Base-by-base conservation (phyloP, 2,113 vertebrate species). In the Nematolebias whitei region DNA sequence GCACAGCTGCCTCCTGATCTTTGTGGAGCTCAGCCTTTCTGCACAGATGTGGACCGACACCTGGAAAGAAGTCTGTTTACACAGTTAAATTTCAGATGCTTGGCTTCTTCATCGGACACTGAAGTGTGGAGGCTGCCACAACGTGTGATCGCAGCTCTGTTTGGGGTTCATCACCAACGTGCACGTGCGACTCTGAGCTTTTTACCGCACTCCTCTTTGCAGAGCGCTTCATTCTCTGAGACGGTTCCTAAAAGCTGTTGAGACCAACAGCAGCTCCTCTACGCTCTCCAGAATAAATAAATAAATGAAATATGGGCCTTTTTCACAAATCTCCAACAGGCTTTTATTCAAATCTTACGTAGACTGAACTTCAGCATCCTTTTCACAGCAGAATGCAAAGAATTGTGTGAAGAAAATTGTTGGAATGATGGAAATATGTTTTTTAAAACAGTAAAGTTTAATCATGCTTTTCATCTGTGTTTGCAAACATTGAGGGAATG, bases 151-250 rank as follows among this genome's bases (percentile, higher is more conserved):
- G 29, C 68, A 62, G 26, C n/a, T 15, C 4, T 43, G 14, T 43
- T 3, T 43, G 5, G 14, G 15, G 15, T 43, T 79, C 60, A 43
- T 59, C 41, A 63, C 43, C 68, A 51, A 43, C 3, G 20, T 5
- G 3, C 40, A 49, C 35, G 68, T 5, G 40, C 73, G 61, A 71
- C 60, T 44, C 32, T 0, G 40, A 52, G 63, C 69, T 67, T 53
- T n/a, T 63, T 20, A 63, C 79, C 75, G 83, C 58, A 45, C 66
- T 51, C 55, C 20, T 63, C 72, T 45, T 63, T 55, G 13, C 54
- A 39, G 54, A 7, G 44, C 69, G n/a, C n/a, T n/a, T n/a, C n/a
- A n/a, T n/a, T n/a, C n/a, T n/a, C n/a, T n/a, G n/a, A n/a, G n/a
- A n/a, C n/a, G n/a, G n/a, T n/a, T 40, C 7, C 19, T 16, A 13